Percentiles rank a stretch among this genome's conserved stretches.
phyloP scores from a whole-genome alignment of 2,888 invertebrate genomes.

The Catocala sponsa region DNA sequence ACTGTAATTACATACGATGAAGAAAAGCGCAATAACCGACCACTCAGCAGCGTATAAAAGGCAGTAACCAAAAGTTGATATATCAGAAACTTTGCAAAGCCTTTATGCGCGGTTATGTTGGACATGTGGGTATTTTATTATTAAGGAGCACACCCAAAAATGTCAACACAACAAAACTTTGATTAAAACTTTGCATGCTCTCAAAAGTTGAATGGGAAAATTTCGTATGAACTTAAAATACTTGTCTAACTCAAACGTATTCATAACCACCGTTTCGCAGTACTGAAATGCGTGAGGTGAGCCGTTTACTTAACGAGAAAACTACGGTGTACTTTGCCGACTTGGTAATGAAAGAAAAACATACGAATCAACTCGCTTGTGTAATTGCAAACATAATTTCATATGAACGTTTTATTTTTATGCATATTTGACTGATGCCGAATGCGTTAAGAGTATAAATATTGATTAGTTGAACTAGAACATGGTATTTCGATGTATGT shows the following conservation, averaged over 20 bases:
- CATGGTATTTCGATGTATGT: too few relatives aligned
- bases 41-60: neutral
- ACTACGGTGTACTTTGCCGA: constrained; percentile 8
- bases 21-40: neutral
- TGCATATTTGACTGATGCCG: too few relatives aligned
- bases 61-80: neutral
- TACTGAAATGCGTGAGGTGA: constrained; percentile 20
- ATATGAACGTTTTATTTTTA: neutral
- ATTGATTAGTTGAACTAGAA: too few relatives aligned
- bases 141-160: constrained; percentile 39
- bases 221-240: constrained; percentile 41
- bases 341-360: constrained; percentile 10
- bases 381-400: neutral
- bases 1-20: too few relatives aligned
- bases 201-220: constrained; percentile 43
- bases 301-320: constrained; percentile 34
- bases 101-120: constrained; percentile 4
- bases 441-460: too few relatives aligned
- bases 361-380: constrained; percentile 4
- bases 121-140: constrained; percentile 42
- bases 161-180: constrained; percentile 48
- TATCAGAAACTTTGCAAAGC: constrained; percentile 22
- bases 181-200: constrained; percentile 42
- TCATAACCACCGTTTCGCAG: constrained; percentile 32
- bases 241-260: constrained; percentile 30